phyloP scores from a whole-genome alignment of 2,113 vertebrate genomes.

The Terrapene triunguis region DNA sequence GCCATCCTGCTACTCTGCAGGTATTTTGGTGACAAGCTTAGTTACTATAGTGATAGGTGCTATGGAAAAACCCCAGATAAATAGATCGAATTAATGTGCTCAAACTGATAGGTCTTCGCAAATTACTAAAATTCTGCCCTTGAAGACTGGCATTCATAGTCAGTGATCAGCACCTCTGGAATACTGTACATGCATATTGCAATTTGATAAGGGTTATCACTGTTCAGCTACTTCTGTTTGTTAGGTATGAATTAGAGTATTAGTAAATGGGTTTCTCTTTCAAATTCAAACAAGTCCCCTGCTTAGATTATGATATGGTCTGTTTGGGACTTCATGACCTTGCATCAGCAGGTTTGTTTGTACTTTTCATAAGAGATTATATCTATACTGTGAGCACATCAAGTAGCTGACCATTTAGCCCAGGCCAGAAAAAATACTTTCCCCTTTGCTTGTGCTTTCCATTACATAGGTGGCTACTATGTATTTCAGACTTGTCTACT shows the following conservation, averaged over 20 bases:
- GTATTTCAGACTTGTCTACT: not conserved
- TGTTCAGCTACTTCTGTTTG: accelerated
- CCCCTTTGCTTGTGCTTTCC: not conserved
- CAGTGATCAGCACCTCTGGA: not conserved
- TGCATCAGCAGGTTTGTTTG: not conserved
- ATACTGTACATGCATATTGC: not conserved
- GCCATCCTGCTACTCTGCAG: not conserved
- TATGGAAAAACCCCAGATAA: not conserved
- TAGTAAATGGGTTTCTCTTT: not conserved
- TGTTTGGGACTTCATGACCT: not conserved
- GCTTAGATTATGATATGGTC: not conserved
- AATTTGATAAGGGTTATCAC: not conserved
- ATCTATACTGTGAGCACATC: not conserved
- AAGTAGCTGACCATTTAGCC: not conserved
- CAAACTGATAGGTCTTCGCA: not conserved
- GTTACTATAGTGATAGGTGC: not conserved
- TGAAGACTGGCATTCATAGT: not conserved
- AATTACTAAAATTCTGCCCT: not conserved
- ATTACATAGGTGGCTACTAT: not conserved
- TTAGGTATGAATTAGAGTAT: not conserved
- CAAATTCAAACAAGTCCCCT: accelerated
- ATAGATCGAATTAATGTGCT: not conserved
- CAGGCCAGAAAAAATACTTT: not conserved
- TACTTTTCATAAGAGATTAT: not conserved
- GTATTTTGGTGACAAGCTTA: not conserved